These are phyloP conservation scores for Heterocephalus glaber DNA, from an alignment of 2,113 vertebrate species.

Conservation along the genomic window DNA sequence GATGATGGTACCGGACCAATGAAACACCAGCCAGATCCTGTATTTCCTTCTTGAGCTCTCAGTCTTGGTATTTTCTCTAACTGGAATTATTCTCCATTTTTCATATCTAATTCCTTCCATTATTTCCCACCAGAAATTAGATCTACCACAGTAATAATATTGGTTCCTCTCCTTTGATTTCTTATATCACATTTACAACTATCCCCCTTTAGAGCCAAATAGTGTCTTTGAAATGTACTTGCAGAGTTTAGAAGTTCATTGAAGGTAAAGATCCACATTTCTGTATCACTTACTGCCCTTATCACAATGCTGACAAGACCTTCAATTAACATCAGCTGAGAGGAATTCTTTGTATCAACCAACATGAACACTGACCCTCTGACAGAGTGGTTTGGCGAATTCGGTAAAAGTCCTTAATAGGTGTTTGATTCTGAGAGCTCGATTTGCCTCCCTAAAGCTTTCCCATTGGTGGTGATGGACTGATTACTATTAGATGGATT, in stretches of 20 bases:
- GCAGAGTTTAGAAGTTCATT: not conserved
- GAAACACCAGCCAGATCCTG: not conserved
- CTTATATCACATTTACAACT: not conserved
- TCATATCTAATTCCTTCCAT: not conserved
- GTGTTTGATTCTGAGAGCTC: not conserved
- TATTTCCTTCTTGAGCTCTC: not conserved
- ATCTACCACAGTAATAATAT: not conserved
- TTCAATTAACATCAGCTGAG: not conserved
- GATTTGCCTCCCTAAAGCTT: not conserved
- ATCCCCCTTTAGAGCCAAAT: not conserved
- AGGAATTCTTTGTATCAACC: not conserved
- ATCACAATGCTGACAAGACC: not conserved
- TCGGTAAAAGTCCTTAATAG: not conserved
- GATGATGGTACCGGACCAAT: not conserved
- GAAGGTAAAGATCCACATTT: not conserved
- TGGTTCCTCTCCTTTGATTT: not conserved
- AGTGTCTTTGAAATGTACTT: not conserved
- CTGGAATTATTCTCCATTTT: not conserved
- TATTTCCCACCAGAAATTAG: not conserved
- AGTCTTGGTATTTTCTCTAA: not conserved
- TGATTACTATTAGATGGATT: constrained; percentile 9
- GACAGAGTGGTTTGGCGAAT: not conserved
- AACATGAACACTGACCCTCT: rapidly evolving
- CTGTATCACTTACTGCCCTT: not conserved
- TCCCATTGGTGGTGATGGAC: not conserved